phyloP scores from a whole-genome alignment of 2,797 vertebrate species.

The Manis crassicaudata region DNA sequence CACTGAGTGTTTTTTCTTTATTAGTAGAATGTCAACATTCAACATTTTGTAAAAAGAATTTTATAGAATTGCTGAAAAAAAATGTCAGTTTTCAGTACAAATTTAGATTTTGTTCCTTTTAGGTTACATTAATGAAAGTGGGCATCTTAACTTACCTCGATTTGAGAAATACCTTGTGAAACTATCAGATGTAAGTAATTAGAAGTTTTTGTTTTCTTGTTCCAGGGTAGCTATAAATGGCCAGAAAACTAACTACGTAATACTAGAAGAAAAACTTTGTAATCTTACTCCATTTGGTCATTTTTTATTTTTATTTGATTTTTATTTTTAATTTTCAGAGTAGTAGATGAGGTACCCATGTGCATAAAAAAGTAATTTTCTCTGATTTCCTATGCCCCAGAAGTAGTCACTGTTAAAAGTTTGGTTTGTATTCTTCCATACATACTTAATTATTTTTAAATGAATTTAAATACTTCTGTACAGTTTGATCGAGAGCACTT shows the following conservation, averaged over 20 bases:
- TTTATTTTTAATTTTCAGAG: constrained; percentile 39
- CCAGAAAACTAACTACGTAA: neutral
- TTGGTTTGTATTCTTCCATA: constrained; percentile 4
- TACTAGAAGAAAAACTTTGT: neutral
- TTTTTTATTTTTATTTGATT: constrained; percentile 47
- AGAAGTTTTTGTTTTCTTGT: constrained; percentile 43
- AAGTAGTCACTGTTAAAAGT: constrained; percentile 30
- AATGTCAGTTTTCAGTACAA: constrained; percentile 35
- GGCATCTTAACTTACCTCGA: constrained; percentile 94
- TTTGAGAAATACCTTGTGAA: constrained; percentile 98
- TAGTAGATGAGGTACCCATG: neutral
- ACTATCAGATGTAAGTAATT: constrained; percentile 93
- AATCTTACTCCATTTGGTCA: neutral
- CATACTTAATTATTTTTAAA: constrained; percentile 50
- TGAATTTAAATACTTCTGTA: constrained; percentile 65
- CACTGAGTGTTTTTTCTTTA: constrained; percentile 30
- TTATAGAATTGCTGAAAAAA: constrained; percentile 39
- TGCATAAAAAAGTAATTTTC: constrained; percentile 23
- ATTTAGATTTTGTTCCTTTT: constrained; percentile 68
- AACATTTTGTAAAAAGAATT: constrained; percentile 47
- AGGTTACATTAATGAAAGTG: constrained; percentile 99
- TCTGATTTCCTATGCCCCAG: neutral
- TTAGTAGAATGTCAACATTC: neutral
- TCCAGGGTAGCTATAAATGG: neutral
- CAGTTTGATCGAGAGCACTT: constrained; percentile 99